A percentile compares a stretch with the other conserved stretches of the same genome.
Conservation (phyloP, 2,888 invertebrate genomes). For the Epirrhoe alternata region DNA sequence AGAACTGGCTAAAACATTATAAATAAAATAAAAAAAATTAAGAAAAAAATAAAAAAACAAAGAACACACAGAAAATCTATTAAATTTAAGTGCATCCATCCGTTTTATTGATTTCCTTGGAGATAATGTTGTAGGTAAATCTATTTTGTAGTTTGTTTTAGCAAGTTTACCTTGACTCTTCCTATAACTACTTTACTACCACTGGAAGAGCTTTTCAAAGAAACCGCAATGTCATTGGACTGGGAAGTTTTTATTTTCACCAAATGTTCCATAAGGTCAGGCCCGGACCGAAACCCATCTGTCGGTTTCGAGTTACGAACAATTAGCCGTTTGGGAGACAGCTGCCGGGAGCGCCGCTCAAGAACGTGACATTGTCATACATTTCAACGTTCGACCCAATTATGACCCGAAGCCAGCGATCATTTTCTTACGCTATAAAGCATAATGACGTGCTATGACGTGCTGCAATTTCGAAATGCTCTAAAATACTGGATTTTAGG, state of each 20-base stretch:
- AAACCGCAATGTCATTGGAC: constrained; percentile 57
- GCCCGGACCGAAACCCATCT: constrained; percentile 55
- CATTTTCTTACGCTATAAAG: constrained; percentile 39
- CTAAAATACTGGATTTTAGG: not conserved
- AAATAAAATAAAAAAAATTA: not conserved
- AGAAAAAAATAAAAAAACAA: not conserved
- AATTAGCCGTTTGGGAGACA: constrained; percentile 69
- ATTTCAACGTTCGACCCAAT: constrained; percentile 28
- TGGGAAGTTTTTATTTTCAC: constrained; percentile 52
- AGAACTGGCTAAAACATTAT: not conserved
- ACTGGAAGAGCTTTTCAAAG: constrained; percentile 33
- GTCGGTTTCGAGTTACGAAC: constrained; percentile 67
- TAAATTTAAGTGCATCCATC: not conserved
- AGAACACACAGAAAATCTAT: not conserved
- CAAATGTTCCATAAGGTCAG: constrained; percentile 62
- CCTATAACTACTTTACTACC: constrained; percentile 22
- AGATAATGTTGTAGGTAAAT: not conserved
- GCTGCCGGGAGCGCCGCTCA: constrained; percentile 58
- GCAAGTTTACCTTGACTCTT: constrained; percentile 35
- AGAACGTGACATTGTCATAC: constrained; percentile 40
- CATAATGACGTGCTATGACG: constrained; percentile 1
- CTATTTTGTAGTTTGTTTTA: not conserved
- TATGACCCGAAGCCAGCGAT: constrained; percentile 19
- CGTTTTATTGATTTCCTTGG: not conserved
- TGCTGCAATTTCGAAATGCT: not conserved